Evolutionary conservation across 2,113 vertebrate genomes (phyloP), one percentile per base, ranked within the genome.

Genomic region (Notarius quadriscutis): DNA sequence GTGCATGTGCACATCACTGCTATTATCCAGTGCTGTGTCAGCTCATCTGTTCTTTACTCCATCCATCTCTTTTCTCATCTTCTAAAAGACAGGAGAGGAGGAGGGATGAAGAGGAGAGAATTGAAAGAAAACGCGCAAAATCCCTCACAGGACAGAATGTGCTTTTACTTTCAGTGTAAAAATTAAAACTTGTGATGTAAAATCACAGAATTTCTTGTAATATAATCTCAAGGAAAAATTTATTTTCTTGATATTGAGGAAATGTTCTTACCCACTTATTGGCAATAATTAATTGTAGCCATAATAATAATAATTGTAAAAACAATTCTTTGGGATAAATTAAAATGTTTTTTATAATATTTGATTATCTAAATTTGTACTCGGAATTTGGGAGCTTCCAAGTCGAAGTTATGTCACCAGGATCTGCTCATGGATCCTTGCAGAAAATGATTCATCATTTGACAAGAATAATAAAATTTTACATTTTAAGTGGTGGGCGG

Each of bases 11-110:
- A 97, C 96, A 98, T 99, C 97, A 98, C 95, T 96, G 95, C 98
- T 98, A 98, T 97, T 97, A 97, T 98, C 96, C 95, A 94, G 96
- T 95, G 95, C 95, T 96, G 97, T 97, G 97, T 97, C 97, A 97
- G 97, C 96, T 96, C 97, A 97, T 98, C 96, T 96, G 96, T 97
- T 97, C 96, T 97, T 96, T 97, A 96, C 95, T 95, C 96, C 96
- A 97, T 99, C 97, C 96, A 97, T 99, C 97, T 98, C 81, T 91
- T 96, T 96, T 94, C 95, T 93, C 94, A 95, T 96, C 94, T 55
- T 41, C 75, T 91, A 48, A 57, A 60, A 7, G 84, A 80, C 65
- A 82, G 60, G 17, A 71, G 74, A 80, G 22, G 25, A 55, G 69
- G 75, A 72, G 60, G 75, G 57, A 63, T 53, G 82, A 79, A 62